These are phyloP conservation scores for Leucophora obtusa DNA, from an alignment of 2,888 invertebrate genomes.

Conservation along the genomic window DNA sequence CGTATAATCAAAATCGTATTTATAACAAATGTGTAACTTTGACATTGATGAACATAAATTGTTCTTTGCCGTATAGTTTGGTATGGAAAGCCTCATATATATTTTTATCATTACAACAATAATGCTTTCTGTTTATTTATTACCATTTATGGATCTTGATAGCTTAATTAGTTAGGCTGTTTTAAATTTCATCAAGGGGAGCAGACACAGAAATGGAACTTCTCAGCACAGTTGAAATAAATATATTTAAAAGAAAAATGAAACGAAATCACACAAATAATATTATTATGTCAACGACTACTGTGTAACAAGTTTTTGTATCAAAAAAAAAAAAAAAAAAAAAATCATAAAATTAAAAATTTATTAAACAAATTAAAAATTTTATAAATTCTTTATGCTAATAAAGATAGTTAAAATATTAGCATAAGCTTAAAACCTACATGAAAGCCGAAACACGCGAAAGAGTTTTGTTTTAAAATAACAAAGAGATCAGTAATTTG, in stretches of 20 bases:
- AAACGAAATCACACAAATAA: constrained; percentile 30
- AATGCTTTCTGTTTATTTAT: constrained; percentile 53
- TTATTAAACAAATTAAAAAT: constrained; percentile 34
- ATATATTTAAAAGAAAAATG: constrained; percentile 29
- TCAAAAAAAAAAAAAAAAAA: constrained; percentile 25
- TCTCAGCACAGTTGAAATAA: background rate
- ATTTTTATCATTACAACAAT: background rate
- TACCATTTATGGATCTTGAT: constrained; percentile 59
- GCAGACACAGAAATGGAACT: background rate
- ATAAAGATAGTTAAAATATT: background rate
- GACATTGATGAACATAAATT: too few species aligned
- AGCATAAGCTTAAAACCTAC: background rate
- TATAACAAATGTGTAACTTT: too few species aligned
- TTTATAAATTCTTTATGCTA: background rate
- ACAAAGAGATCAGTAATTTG: background rate
- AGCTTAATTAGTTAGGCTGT: constrained; percentile 58
- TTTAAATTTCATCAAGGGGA: constrained; percentile 54
- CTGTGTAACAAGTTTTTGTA: constrained; percentile 53
- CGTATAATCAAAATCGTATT: too few species aligned
- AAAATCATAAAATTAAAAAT: constrained; percentile 47
- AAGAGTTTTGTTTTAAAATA: background rate
- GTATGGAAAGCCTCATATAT: background rate
- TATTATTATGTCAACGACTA: constrained; percentile 46
- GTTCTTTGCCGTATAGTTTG: too few species aligned
- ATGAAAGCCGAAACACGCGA: background rate